Percentiles rank a stretch among this genome's conserved stretches.
Conservation (phyloP, 2,888 invertebrate species). For the Megamerina dolium region DNA sequence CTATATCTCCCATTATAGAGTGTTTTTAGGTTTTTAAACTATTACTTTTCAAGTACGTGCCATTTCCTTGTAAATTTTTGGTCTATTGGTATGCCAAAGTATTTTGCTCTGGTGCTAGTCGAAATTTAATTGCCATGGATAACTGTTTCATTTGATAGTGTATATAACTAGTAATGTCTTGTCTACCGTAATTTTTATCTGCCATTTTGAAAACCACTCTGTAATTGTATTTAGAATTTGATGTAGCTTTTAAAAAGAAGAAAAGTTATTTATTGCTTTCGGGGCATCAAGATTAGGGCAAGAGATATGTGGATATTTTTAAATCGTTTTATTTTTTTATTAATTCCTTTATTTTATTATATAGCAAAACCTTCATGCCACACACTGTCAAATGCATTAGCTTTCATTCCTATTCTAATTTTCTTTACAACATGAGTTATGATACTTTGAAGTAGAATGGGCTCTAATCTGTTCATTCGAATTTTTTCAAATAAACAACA, state of each 20-base stretch:
- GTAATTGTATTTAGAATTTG: neutral
- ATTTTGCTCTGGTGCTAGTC: neutral
- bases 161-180: neutral
- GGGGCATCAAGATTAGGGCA: no score
- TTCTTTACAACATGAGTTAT: neutral
- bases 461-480: neutral
- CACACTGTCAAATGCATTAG: neutral
- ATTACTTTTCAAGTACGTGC: no score
- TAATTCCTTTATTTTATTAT: neutral
- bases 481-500: neutral
- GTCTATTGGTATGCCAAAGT: neutral
- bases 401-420: neutral
- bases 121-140: no score
- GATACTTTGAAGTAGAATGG: neutral
- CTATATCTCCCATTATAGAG: no score
- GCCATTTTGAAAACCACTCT: neutral
- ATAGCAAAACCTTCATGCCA: neutral
- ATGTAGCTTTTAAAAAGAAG: neutral
- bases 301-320: no score
- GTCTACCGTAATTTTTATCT: neutral
- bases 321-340: no score
- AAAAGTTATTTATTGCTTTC: neutral
- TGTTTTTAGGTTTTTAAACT: no score
- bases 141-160: neutral
- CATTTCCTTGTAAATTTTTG: slow-evolving; percentile 1